Base-by-base conservation (phyloP, 2,797 vertebrate genomes). In the Diceros bicornis region DNA sequence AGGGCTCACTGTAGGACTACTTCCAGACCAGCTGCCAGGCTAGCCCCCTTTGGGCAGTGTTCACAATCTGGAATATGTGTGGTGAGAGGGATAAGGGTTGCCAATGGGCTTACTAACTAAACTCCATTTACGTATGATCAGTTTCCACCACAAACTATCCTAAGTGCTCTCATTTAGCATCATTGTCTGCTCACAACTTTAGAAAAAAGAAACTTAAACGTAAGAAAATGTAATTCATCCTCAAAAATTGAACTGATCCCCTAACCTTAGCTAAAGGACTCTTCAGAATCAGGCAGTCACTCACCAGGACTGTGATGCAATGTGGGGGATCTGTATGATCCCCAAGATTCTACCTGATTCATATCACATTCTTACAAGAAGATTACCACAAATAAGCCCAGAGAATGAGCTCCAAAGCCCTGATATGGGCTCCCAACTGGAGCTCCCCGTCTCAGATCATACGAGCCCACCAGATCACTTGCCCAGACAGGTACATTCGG, bases 261-360 rank as follows among this genome's bases (percentile, higher is more conserved):
- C 34, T 72, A 29, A 37, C 29, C 34, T n/a, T 29, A 13, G 11
- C 57, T 61, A 89, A 86, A 72, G 71, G 69, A 77, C 16, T 47
- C 25, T 87, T 94, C 47, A 90, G 41, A 87, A 86, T 82, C 9
- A 87, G 75, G 52, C 29, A 75, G 13, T 72, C 34, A 50, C 29
- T 88, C 66, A 75, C 47, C 78, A 82, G 27, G 41, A 81, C 9
- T 57, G 61, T 79, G 82, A 79, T 18, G 44, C 79, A 61, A 87
- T 62, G 37, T 41, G 62, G 25, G 18, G 10, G 20, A 44, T 29
- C 47, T 87, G 29, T 10, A 74, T 0, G 62, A 21, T 66, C n/a
- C 68, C 55, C 61, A 71, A 37, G 55, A 75, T 86, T 82, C 83
- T 91, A 50, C 25, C 92, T 89, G 64, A 72, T 41, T 79, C 68